These are phyloP conservation scores for Mystacides longicornis DNA, from an alignment of 2,888 invertebrate genomes.

Conservation along the genomic window DNA sequence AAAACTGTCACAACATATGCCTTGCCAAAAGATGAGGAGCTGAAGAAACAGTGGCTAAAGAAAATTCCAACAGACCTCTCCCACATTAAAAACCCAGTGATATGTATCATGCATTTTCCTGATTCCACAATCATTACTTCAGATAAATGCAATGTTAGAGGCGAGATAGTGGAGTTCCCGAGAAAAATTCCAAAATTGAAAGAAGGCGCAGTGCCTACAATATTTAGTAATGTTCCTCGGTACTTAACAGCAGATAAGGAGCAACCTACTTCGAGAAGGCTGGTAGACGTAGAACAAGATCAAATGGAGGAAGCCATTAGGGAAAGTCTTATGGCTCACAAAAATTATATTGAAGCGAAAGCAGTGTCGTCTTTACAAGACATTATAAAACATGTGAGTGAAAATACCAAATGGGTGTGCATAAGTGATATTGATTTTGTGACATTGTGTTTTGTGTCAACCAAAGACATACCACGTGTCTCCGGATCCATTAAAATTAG, in stretches of 20 bases:
- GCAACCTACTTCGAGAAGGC: neutral
- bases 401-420: neutral
- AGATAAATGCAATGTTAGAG: neutral
- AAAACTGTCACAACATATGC: too few relatives aligned
- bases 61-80: conserved; percentile 1
- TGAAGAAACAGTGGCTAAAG: neutral
- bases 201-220: conserved; percentile 2
- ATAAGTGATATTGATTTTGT: neutral
- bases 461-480: neutral
- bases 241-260: neutral
- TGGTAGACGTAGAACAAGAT: neutral
- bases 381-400: neutral
- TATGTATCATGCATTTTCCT: neutral
- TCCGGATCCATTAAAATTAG: neutral
- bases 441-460: neutral
- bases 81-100: neutral
- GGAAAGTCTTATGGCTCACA: neutral
- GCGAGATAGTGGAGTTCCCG: conserved; percentile 1
- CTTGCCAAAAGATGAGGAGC: too few relatives aligned
- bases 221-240: neutral
- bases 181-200: neutral
- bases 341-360: neutral
- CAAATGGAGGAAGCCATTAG: neutral
- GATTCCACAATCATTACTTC: neutral
- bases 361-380: neutral